These are phyloP conservation scores for Hylaeus volcanicus DNA, from an alignment of 1,140 invertebrate genomes.

Conservation along the genomic window DNA sequence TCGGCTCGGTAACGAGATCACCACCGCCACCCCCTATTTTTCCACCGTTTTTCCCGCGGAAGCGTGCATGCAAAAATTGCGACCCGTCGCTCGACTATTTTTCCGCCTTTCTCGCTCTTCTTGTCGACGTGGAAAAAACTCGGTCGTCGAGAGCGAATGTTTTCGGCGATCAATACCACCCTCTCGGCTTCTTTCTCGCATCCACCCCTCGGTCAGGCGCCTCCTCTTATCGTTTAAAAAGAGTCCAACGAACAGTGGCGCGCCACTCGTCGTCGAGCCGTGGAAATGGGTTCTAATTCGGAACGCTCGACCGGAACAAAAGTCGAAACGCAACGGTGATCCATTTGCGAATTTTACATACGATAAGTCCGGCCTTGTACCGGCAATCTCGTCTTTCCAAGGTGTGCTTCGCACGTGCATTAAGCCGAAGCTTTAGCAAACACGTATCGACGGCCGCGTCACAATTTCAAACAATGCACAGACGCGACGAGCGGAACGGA, in stretches of 20 bases:
- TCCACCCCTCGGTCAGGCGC: background rate
- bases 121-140: constrained; percentile 29
- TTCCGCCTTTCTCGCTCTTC: background rate
- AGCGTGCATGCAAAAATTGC: constrained; percentile 22
- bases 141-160: constrained; percentile 57
- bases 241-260: constrained; percentile 32
- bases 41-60: background rate
- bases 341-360: background rate
- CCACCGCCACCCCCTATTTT: background rate
- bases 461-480: background rate
- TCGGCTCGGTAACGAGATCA: constrained; percentile 1
- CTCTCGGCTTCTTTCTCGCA: constrained; percentile 5
- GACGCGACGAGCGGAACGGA: background rate
- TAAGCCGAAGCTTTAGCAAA: background rate
- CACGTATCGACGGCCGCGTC: background rate
- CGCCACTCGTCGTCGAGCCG: constrained; percentile 15
- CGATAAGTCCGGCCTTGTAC: background rate
- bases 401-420: background rate
- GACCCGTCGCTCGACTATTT: background rate
- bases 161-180: constrained; percentile 64
- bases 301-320: background rate
- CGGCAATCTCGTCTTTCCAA: no score
- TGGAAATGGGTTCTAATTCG: constrained; percentile 14
- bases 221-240: constrained; percentile 19
- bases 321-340: no score